These are phyloP conservation scores for Corvus hawaiiensis DNA, from an alignment of 2,113 vertebrate genomes.

Conservation along the genomic window DNA sequence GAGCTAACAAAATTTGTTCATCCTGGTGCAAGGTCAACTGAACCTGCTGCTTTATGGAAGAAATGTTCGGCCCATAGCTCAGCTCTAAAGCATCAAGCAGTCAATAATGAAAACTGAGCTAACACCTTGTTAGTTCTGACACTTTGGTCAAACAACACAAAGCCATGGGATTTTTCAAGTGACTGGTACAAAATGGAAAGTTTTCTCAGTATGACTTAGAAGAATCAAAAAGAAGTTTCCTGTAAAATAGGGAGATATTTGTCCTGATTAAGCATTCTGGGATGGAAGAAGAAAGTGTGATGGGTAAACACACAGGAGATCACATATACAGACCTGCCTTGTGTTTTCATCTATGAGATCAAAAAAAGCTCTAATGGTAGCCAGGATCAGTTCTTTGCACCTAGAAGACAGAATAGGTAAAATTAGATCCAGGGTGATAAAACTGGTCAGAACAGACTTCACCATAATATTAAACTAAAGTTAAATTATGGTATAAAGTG, in stretches of 20 bases:
- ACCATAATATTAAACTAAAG: not conserved
- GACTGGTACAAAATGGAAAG: not conserved
- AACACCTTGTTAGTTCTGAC: not conserved
- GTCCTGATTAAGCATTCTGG: not conserved
- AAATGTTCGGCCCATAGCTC: not conserved
- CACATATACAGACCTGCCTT: conserved; percentile 80
- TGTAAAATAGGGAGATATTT: not conserved
- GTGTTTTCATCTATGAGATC: conserved; percentile 91
- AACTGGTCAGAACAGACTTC: not conserved
- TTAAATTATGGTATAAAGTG: not conserved
- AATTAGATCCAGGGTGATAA: not conserved
- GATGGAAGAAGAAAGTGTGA: not conserved
- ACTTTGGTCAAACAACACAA: not conserved
- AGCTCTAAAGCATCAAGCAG: not conserved
- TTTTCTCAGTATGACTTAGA: not conserved
- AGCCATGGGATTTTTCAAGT: not conserved
- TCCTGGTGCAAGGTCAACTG: not conserved
- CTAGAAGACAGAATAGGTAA: conserved; percentile 60
- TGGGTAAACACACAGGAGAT: not conserved
- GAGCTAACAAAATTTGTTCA: not conserved
- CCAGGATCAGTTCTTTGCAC: conserved; percentile 95
- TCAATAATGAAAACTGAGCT: not conserved
- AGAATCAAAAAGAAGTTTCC: not conserved
- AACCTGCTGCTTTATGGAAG: not conserved
- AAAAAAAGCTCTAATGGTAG: conserved; percentile 88